Evolutionary conservation across 2,113 vertebrate species (phyloP), one percentile per base, ranked within the genome.

Genomic region (rat (Rattus norvegicus)): DNA sequence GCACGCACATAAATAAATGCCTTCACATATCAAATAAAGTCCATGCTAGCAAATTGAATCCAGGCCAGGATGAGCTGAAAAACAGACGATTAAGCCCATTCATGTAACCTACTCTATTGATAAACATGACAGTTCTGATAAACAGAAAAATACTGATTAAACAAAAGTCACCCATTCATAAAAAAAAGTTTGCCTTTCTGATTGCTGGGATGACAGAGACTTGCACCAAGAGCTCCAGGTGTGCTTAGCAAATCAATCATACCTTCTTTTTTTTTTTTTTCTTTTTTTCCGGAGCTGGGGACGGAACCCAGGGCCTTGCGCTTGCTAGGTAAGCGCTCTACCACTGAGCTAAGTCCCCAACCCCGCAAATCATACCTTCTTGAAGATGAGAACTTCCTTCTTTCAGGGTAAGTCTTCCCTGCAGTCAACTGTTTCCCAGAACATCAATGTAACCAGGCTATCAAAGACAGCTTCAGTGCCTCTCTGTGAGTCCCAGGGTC

Each of bases 31-130:
- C 12, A 79, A 70, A 59, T 52, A 49, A 90, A 91, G 84, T 73
- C 28, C 2, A 76, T 70, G n/a, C 7, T 77, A 16, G 70, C 43
- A 93, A 90, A 73, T 26, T 59, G 76, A 91, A 88, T 88, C n/a
- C 33, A 96, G 70, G 30, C 67, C 61, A 56, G 67, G 54, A 83
- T 59, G 83, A 91, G 5, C 56, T 65, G n/a, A 76, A 95, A 92
- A 94, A 47, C 6, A 69, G 61, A 92, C 43, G 28, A 88, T 63
- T 54, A 73, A 90, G 94, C 13, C 49, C 67, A 85, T 47, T 90
- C 63, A 14, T 63, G 52, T 54, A 70, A 39, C 2, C 26, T 88
- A 59, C 28, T 54, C 22, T 87, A 52, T 77, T 73, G 86, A 83
- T 63, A 89, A 39, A 43, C 28, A 47, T 43, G 36, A 61, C 72